Evolutionary conservation across 2,888 invertebrate genomes (phyloP).

Genomic region (Metopia argyrocephala): DNA sequence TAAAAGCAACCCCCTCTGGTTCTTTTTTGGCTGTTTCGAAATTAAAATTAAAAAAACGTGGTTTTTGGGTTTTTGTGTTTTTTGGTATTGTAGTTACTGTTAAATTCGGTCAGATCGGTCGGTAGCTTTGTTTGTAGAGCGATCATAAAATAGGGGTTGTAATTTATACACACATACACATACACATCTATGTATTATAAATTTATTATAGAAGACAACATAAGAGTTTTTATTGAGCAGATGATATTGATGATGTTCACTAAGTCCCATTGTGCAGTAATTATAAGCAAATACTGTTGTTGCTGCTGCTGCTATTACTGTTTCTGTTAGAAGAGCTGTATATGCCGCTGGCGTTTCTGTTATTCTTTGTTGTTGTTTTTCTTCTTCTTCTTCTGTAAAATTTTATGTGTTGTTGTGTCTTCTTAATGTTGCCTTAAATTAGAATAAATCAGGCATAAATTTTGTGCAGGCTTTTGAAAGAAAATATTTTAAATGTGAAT

Average conservation of each 20-base stretch:
- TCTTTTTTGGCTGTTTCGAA: neutral
- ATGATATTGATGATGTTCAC: constrained; percentile 44
- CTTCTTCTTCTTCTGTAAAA: neutral
- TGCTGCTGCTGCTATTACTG: constrained; percentile 13
- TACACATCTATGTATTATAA: neutral
- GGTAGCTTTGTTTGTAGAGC: constrained; percentile 58
- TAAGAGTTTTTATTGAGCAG: neutral
- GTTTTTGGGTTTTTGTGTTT: constrained; percentile 26
- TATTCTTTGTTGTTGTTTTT: too few species aligned
- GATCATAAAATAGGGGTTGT: constrained; percentile 61
- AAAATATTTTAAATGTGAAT: constrained; percentile 21
- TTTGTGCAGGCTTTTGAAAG: constrained; percentile 43
- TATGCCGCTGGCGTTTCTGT: neutral
- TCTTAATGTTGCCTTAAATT: constrained; percentile 48
- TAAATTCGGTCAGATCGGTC: constrained; percentile 38
- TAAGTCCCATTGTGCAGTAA: constrained; percentile 11
- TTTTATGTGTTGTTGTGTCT: neutral
- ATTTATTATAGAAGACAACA: constrained; percentile 2
- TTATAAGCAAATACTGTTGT: constrained; percentile 9
- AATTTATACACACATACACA: constrained; percentile 4
- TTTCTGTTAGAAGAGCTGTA: constrained; percentile 1
- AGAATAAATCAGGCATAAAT: constrained; percentile 63
- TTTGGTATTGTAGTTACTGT: constrained; percentile 23
- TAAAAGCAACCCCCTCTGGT: constrained; percentile 45
- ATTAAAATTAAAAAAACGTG: constrained; percentile 23